phyloP scores from a whole-genome alignment of 1,140 invertebrate species.

The Steinernema feltiae region DNA sequence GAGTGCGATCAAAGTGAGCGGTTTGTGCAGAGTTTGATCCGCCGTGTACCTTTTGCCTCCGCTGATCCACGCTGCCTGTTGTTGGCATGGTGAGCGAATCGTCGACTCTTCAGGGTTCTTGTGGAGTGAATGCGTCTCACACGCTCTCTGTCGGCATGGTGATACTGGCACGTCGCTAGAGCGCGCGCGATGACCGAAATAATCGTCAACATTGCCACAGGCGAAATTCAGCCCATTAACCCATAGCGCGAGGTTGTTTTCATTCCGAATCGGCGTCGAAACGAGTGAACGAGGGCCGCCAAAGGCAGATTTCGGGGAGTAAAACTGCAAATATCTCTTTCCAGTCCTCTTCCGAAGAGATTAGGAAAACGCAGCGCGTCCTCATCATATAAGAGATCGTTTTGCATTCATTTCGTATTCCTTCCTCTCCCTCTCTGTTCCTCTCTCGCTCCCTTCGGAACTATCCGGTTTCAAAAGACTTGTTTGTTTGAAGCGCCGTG shows the following conservation, averaged over 20 bases:
- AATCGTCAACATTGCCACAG: not conserved
- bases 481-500: not conserved
- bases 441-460: not conserved
- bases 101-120: not conserved
- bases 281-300: not conserved
- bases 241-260: not conserved
- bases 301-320: not conserved
- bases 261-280: not conserved
- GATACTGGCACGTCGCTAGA: not conserved
- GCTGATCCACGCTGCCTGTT: too few species aligned
- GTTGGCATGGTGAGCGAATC: slow-evolving; percentile 14
- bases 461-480: not conserved
- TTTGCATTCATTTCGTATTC: not conserved
- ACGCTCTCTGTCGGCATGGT: slow-evolving; percentile 10
- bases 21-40: too few species aligned
- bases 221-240: not conserved
- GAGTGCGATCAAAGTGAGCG: too few species aligned
- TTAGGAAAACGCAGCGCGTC: slow-evolving; percentile 5
- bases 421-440: too few species aligned
- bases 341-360: not conserved
- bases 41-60: too few species aligned
- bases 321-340: not conserved
- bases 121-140: not conserved
- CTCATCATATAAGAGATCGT: not conserved
- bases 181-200: slow-evolving; percentile 9